Evolutionary conservation across 2,113 vertebrate genomes (phyloP).

Genomic region (Motacilla tschutschensis): DNA sequence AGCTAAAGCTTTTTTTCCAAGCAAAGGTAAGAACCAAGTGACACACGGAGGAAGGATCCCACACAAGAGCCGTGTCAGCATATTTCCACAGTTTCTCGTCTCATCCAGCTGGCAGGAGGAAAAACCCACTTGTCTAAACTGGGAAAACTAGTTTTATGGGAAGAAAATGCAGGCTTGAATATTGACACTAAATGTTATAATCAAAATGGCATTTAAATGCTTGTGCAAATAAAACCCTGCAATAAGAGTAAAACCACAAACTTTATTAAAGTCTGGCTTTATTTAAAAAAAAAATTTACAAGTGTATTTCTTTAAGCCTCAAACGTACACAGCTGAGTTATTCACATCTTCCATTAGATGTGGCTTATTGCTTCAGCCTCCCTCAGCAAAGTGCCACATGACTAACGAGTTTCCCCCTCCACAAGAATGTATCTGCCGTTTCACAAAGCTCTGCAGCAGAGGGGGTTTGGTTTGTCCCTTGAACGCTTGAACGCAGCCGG

Average conservation of each 20-base stretch:
- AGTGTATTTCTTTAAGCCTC: conserved; percentile 71
- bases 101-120: conserved; percentile 54
- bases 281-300: conserved; percentile 73
- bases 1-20: background rate
- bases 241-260: conserved; percentile 74
- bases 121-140: conserved; percentile 62
- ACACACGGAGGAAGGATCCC: background rate
- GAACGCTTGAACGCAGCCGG: conserved; percentile 35
- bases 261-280: conserved; percentile 73
- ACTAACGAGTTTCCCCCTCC: conserved; percentile 58
- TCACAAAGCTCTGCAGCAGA: conserved; percentile 32
- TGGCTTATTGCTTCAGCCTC: conserved; percentile 66
- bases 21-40: conserved; percentile 6
- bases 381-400: conserved; percentile 62
- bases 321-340: conserved; percentile 64
- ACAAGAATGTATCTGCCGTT: conserved; percentile 40
- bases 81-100: conserved; percentile 23
- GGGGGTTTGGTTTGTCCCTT: background rate
- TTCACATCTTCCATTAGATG: conserved; percentile 72
- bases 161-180: conserved; percentile 68
- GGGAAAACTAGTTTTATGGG: conserved; percentile 61
- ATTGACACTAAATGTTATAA: conserved; percentile 72
- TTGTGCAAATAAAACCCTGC: conserved; percentile 71
- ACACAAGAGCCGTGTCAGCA: conserved; percentile 27
- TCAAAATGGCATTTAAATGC: conserved; percentile 76